These are phyloP conservation scores for Osmerus eperlanus DNA, from an alignment of 2,113 vertebrate species.

Conservation along the genomic window DNA sequence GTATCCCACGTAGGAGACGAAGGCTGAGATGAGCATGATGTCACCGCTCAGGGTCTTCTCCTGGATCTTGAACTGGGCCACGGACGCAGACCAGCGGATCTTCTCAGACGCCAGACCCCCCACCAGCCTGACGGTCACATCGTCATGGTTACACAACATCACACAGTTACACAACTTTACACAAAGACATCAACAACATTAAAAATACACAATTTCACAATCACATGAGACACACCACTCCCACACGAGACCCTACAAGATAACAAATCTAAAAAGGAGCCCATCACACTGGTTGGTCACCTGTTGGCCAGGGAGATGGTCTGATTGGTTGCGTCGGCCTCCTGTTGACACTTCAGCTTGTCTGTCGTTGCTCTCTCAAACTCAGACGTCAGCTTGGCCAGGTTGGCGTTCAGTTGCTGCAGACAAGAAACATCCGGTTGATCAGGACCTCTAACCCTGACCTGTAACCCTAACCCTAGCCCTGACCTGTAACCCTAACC, in stretches of 20 bases:
- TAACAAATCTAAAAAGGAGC: no score
- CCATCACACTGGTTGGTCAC: background rate
- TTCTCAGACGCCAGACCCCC: slow-evolving; percentile 60
- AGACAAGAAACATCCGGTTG: slow-evolving; percentile 7
- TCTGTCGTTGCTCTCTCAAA: slow-evolving; percentile 80
- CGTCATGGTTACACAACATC: background rate
- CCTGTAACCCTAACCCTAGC: background rate
- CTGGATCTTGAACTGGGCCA: slow-evolving; percentile 61
- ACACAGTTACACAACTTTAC: background rate
- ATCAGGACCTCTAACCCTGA: no score
- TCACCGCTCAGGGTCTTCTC: slow-evolving; percentile 64
- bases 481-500: no score
- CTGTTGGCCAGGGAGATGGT: slow-evolving; percentile 78
- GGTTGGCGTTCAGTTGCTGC: slow-evolving; percentile 78
- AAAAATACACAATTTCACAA: background rate
- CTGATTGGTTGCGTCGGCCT: slow-evolving; percentile 73
- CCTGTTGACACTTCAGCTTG: slow-evolving; percentile 79
- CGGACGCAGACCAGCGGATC: slow-evolving; percentile 56
- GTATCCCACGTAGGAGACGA: slow-evolving; percentile 64
- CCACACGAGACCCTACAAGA: no score
- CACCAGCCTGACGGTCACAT: background rate
- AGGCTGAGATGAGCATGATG: slow-evolving; percentile 59
- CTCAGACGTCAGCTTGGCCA: slow-evolving; percentile 72
- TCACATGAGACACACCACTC: no score
- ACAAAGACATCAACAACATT: background rate